Percentiles rank a stretch among this genome's conserved stretches.
These are phyloP conservation scores for Masticophis lateralis DNA, from an alignment of 2,797 vertebrate species.

Conservation along the genomic window DNA sequence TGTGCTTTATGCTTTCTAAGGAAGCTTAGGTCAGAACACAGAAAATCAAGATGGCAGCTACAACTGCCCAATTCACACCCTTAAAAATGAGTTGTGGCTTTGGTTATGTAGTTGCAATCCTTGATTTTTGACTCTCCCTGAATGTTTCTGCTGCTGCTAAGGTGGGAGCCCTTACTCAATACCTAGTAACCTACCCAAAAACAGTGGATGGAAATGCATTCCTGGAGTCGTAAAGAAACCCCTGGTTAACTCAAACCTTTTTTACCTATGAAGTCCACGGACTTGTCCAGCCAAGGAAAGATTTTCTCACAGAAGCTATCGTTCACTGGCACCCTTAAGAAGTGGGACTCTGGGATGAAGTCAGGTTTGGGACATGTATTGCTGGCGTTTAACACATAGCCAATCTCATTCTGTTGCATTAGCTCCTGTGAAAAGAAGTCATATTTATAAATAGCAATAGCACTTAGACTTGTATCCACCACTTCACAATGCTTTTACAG, in stretches of 20 bases:
- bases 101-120: background rate
- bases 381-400: conserved; percentile 90
- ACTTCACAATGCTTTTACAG: no score
- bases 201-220: background rate
- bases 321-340: conserved; percentile 92
- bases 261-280: conserved; percentile 95
- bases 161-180: background rate
- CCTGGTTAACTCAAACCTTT: conserved; percentile 48
- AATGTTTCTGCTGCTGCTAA: background rate
- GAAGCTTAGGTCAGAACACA: no score
- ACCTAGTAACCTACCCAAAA: background rate
- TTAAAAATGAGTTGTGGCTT: background rate
- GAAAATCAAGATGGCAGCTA: background rate
- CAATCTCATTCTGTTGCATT: conserved; percentile 94
- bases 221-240: background rate
- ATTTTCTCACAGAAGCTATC: conserved; percentile 98
- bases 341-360: conserved; percentile 91
- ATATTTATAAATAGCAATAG: background rate
- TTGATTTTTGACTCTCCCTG: background rate
- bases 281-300: conserved; percentile 93
- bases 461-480: no score
- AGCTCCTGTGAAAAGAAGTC: conserved; percentile 77
- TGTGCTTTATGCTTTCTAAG: no score
- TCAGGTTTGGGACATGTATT: conserved; percentile 95
- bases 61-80: background rate